Percentiles rank a stretch among this genome's conserved stretches.
Evolutionary conservation across 1,140 invertebrate species (phyloP).

Genomic region (Oreohelix idahoensis): DNA sequence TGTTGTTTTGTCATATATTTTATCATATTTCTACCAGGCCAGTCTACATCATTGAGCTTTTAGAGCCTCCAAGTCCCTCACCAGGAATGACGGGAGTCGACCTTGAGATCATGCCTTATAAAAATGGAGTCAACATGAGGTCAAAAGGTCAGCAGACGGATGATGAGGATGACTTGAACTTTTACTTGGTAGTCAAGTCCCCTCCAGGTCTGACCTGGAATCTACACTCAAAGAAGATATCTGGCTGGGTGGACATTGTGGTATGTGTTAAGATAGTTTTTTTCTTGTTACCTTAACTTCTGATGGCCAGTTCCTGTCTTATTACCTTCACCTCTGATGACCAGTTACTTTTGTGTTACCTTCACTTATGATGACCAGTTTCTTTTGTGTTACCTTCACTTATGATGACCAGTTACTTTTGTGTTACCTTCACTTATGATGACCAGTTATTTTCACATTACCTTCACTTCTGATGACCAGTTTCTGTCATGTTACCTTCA

Average conservation of each 20-base stretch:
- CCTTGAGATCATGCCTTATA: conserved; percentile 5
- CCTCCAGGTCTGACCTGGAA: not conserved
- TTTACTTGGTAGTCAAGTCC: conserved; percentile 8
- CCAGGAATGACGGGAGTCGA: conserved; percentile 6
- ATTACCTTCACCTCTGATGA: no score
- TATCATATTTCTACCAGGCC: not conserved
- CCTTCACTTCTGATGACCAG: no score
- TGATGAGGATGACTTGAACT: not conserved
- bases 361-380: no score
- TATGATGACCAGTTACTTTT: no score
- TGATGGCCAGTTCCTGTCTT: no score
- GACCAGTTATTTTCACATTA: no score
- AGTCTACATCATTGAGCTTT: conserved; percentile 7
- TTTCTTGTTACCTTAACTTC: no score
- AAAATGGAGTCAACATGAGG: not conserved
- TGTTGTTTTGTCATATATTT: not conserved
- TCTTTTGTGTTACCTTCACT: no score
- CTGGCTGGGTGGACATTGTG: conserved; percentile 19
- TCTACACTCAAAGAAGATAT: not conserved
- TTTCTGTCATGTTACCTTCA: no score
- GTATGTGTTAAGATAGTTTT: not conserved
- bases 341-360: no score
- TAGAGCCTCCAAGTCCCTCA: not conserved
- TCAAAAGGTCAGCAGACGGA: not conserved
- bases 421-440: no score